Evolutionary conservation across 2,888 invertebrate species (phyloP), one percentile per base, ranked within the genome.

Genomic region (Steinernema hermaphroditum): DNA sequence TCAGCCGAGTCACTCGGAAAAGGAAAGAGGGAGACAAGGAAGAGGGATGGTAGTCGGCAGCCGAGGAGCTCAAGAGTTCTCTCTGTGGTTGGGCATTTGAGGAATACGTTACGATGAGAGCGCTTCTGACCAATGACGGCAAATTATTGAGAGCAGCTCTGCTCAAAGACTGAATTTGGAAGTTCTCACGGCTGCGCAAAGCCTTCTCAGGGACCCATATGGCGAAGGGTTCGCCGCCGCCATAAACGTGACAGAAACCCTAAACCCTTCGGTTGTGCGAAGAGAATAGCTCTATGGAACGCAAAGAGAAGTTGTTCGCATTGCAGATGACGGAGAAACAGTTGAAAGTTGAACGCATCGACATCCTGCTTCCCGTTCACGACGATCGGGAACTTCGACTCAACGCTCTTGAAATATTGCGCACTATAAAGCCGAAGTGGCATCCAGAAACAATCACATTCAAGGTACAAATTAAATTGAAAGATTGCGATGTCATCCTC

Each of bases 341-440:
- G 29, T 29, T 32, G 34, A 62, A 62, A 34, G 16, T 62, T 8
- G 34, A 62, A 32, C 62, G 29, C 16, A 24, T 62, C 29, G 62
- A 62, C 62, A 32, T 62, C 16, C 6, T 14, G 8, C 29, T 62
- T 29, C 62, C 62, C 32, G 32, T 62, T 19, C 62, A 62, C 32
- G 62, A 62, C 34, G 62, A 62, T 16, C 62, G 62, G 2, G 62
- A 24, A 2, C 14, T 62, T 12, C 62, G 62, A 1, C 32, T 62
- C 2, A 62, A 62, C 32, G 74, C 80, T 37, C 46, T 57, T 6
- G 68, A 75, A 32, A 72, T 81, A 19, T 54, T 78, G 16, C 34
- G 46, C 19, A 62, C 49, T 9, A 46, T 81, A 14, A 72, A 72
- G 27, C 81, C 81, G 9, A 46, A 77, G 16, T 81, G 81, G 81